Base-by-base conservation (phyloP, 2,888 invertebrate genomes). In the Crioceris asparagi region DNA sequence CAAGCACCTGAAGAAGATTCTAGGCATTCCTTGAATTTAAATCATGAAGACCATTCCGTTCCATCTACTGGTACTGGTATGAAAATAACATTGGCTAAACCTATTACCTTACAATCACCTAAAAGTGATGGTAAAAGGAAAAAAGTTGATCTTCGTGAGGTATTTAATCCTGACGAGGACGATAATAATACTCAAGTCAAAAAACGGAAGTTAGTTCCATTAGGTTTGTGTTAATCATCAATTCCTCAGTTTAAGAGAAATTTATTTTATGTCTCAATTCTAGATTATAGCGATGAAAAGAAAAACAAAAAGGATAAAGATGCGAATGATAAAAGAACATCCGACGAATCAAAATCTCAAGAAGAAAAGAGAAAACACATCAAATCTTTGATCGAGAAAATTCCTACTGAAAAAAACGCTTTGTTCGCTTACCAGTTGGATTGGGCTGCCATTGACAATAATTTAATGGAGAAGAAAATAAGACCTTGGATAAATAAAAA, bases 401-500 rank as follows among this genome's bases (percentile, higher is more conserved):
- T 99, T 60, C 98, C 98, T 41, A 97, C 96, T 6, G 91, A 87
- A 61, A 97, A 97, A 70, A 88, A 85, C 45, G 91, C 92, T 55
- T 74, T 99, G 47, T 99, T 99, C 69, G 87, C 83, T 48, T 96
- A 88, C 67, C 80, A 83, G 53, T 77, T 99, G 35, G 94, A 96
- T 65, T 94, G 91, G 83, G 75, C 54, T 64, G 77, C 74, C 71
- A 76, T 78, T 71, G 79, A 80, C 58, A 71, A 72, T 64, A 67
- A 68, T 44, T 68, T 84, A 52, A 94, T 97, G 90, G 93, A 96
- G 63, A 85, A 85, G 62, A 82, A 96, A 64, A 94, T 99, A 61
- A 79, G 92, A 46, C 97, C 98, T 30, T 99, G 98, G 98, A 94
- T 99, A 54, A 94, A 94, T 68, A 99, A 97, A 70, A 99, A 99